phyloP scores from a whole-genome alignment of 2,113 vertebrate species.

The Trinectes maculatus region DNA sequence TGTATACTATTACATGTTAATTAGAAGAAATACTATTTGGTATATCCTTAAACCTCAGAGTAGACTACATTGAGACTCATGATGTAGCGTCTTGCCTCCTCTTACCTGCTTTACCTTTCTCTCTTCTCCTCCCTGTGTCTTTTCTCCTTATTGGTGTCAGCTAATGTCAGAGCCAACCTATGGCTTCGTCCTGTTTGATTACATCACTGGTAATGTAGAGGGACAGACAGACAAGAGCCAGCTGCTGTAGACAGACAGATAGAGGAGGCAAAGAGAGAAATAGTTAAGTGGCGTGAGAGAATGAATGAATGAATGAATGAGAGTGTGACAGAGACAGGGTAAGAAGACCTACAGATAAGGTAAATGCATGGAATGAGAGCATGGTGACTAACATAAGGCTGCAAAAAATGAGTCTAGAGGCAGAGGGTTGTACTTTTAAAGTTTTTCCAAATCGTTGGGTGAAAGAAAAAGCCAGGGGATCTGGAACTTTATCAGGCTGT shows the following conservation, averaged over 20 bases:
- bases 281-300: conserved; percentile 8
- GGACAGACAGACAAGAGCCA: conserved; percentile 75
- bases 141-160: conserved; percentile 66
- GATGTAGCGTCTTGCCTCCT: conserved; percentile 5
- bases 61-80: background rate
- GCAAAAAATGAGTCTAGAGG: background rate
- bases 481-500: background rate
- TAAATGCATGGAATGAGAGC: conserved; percentile 67
- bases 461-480: background rate
- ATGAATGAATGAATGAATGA: conserved; percentile 18
- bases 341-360: conserved; percentile 48
- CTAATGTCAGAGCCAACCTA: conserved; percentile 82
- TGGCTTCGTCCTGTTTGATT: conserved; percentile 88
- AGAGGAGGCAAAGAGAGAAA: conserved; percentile 14
- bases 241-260: conserved; percentile 68
- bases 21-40: background rate
- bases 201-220: conserved; percentile 84
- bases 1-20: conserved; percentile 1
- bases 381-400: conserved; percentile 32
- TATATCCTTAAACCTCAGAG: background rate
- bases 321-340: conserved; percentile 6
- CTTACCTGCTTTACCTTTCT: conserved; percentile 35
- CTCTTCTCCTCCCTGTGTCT: conserved; percentile 17
- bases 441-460: background rate
- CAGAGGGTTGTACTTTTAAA: background rate